Base-by-base conservation (phyloP, 2,113 vertebrate species). In the Chaenocephalus aceratus region DNA sequence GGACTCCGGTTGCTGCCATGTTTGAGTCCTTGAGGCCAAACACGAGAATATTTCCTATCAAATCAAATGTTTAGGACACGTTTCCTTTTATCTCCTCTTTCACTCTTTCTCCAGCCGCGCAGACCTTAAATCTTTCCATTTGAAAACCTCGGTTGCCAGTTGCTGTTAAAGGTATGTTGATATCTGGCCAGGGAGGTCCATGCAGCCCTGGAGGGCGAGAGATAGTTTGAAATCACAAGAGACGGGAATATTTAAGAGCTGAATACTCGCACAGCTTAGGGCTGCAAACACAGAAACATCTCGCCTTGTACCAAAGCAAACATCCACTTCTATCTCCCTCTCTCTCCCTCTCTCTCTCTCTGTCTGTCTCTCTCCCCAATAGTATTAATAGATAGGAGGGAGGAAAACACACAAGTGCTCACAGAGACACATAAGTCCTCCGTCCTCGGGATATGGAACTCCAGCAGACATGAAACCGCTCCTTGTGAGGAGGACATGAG, bases 361-460 rank as follows among this genome's bases (percentile, higher is more conserved):
- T n/a, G n/a, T n/a, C n/a, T n/a, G n/a, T 65, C 63, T 83, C 79
- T 73, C 72, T 80, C 87, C 79, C 83, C 91, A 88, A 91, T 92
- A 93, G 90, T 93, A 93, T 91, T 92, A 92, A 93, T 94, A 94
- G 93, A 92, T 88, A 77, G 85, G 64, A 88, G 79, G 84, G 85
- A 86, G 86, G 86, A 86, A 89, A 87, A 83, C 34, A 90, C 88
- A 86, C 87, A 82, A 61, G 79, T 61, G 41, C 77, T 21, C 83
- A 82, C 84, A 83, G 73, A 90, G 72, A 88, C 86, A 89, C 81
- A 92, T 85, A 92, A 90, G 87, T 88, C 87, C 87, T 87, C 86
- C 86, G 86, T 94, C 94, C 94, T 91, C 93, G 72, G 95, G 94
- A 94, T 88, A 95, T 92, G 93, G 89, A 93, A 91, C 92, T 91